These are phyloP conservation scores for Diabrotica undecimpunctata DNA, from an alignment of 1,140 invertebrate species.

Conservation along the genomic window DNA sequence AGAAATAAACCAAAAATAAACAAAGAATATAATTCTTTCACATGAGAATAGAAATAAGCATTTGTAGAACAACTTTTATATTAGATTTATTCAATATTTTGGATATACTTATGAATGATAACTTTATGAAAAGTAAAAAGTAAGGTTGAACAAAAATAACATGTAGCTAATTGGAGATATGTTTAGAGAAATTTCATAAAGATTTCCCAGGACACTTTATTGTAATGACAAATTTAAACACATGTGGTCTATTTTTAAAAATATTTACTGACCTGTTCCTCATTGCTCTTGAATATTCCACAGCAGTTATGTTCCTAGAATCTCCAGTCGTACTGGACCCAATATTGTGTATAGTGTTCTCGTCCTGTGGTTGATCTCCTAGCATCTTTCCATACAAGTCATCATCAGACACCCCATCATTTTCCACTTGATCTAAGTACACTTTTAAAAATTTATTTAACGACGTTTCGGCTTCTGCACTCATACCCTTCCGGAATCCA, in stretches of 20 bases:
- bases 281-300: constrained; percentile 5
- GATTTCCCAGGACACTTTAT: too few relatives aligned
- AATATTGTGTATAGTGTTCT: constrained; percentile 5
- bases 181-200: too few relatives aligned
- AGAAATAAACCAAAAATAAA: too few relatives aligned
- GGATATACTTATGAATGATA: too few relatives aligned
- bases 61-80: too few relatives aligned
- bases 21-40: too few relatives aligned
- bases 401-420: not conserved
- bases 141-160: too few relatives aligned
- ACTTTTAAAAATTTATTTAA: constrained; percentile 8
- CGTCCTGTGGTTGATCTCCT: constrained; percentile 9
- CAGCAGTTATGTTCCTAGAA: not conserved
- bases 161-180: too few relatives aligned
- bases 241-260: not conserved
- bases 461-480: constrained; percentile 4
- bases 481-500: not conserved
- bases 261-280: constrained; percentile 6
- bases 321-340: not conserved
- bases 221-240: too few relatives aligned
- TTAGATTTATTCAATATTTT: too few relatives aligned
- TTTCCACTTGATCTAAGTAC: not conserved
- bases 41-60: too few relatives aligned
- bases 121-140: too few relatives aligned
- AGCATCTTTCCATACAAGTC: constrained; percentile 3